Evolutionary conservation across 2,797 vertebrate species (phyloP), one percentile per base, ranked within the genome.

Genomic region (Sciurus carolinensis): DNA sequence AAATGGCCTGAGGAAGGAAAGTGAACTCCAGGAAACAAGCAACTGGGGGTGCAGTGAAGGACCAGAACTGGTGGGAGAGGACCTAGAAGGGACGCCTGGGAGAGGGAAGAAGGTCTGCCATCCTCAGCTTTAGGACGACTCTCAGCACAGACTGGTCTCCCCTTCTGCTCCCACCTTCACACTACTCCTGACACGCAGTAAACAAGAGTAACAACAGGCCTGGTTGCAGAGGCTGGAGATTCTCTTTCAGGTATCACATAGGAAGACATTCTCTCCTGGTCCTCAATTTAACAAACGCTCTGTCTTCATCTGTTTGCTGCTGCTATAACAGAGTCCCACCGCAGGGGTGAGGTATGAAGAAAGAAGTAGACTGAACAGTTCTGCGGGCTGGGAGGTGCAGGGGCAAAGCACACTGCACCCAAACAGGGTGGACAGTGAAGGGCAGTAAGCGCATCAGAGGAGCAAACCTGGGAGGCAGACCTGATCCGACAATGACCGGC

Each of bases 251-350:
- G 14, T 89, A 59, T 20, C n/a, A 76, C 2, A 50, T 42, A 24
- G 44, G 54, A 76, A 95, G 67, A 83, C 28, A 67, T 73, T 91
- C 87, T 93, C 57, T 90, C 18, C 72, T 67, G 72, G 12, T 59
- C 20, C 59, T 67, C 90, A 64, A 64, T 86, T 71, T 87, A 95
- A 79, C 72, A 77, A 82, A 47, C 33, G 77, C 2, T 76, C 7
- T 71, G 44, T 8, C 54, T 50, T 54, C 11, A 2, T 44, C 73
- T 47, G 12, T 24, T 36, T 89, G 28, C 79, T 84, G 39, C 47
- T 24, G 12, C 47, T 75, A 1, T n/a, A 15, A 47, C 26, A 76
- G 24, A 77, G 39, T 28, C 33, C 17, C 6, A 30, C 17, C 33
- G 24, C 17, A 26, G 24, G 18, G 18, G 36, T 26, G 59, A 20